Evolutionary conservation across 2,797 vertebrate species (phyloP).

Genomic region (Falco naumanni): DNA sequence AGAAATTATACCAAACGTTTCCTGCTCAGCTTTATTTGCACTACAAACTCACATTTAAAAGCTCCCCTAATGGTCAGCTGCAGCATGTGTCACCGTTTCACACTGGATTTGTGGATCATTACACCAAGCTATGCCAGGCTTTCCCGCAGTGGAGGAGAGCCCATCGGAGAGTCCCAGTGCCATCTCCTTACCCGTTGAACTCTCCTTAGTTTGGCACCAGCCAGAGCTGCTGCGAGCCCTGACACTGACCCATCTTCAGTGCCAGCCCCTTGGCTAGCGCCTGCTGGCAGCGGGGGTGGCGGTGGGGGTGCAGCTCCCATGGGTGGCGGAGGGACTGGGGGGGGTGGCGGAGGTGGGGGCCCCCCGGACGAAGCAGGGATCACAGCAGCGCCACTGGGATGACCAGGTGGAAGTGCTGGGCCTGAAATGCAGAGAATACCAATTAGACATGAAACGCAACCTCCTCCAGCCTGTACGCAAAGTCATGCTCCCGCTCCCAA

Average conservation of each 20-base stretch:
- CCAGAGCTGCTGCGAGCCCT: slow-evolving; percentile 94
- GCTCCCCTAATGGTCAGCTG: background rate
- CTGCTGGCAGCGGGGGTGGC: slow-evolving; percentile 84
- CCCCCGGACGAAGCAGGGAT: slow-evolving; percentile 82
- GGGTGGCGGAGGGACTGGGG: slow-evolving; percentile 82
- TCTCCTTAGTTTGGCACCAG: slow-evolving; percentile 96
- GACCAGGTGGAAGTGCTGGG: slow-evolving; percentile 87
- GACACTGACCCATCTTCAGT: slow-evolving; percentile 85
- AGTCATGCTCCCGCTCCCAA: accelerated
- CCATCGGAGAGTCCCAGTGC: accelerated
- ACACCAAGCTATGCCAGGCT: background rate
- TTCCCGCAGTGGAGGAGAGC: background rate
- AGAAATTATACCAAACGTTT: background rate
- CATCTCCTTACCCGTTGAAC: slow-evolving; percentile 90
- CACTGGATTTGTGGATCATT: background rate
- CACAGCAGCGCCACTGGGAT: slow-evolving; percentile 83
- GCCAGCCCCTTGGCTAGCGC: slow-evolving; percentile 76
- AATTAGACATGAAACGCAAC: accelerated
- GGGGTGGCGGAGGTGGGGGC: slow-evolving; percentile 86
- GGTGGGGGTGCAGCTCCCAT: slow-evolving; percentile 78
- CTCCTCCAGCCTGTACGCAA: background rate
- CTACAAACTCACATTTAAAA: background rate
- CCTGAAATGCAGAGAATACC: slow-evolving; percentile 75
- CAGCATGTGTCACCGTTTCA: background rate
- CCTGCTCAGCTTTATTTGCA: background rate